Percentiles rank a stretch among this genome's conserved stretches.
phyloP scores from a whole-genome alignment of 2,797 vertebrate genomes.

The Oreochromis mossambicus region DNA sequence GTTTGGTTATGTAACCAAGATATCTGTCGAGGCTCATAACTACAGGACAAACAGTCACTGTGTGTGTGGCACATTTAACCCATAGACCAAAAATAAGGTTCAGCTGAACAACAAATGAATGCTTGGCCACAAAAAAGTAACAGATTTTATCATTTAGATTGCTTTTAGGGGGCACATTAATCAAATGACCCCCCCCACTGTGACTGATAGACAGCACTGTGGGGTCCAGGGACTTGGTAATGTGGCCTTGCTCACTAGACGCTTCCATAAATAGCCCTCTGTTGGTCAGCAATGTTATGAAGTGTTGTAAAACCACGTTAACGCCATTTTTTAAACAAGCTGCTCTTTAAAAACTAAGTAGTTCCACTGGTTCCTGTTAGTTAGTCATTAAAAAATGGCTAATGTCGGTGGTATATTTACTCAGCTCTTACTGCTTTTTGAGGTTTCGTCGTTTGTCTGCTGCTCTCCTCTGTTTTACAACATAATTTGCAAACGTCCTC shows the following conservation, averaged over 20 bases:
- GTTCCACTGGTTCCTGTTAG: not conserved
- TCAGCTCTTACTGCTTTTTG: not conserved
- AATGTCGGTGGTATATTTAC: not conserved
- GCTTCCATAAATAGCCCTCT: constrained; percentile 18
- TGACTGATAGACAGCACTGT: not conserved
- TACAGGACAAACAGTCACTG: not conserved
- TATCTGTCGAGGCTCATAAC: not conserved
- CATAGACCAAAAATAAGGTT: not conserved
- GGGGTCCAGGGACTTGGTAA: not conserved
- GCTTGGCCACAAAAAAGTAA: not conserved
- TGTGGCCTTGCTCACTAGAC: not conserved
- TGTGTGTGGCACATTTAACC: not conserved
- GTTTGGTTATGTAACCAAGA: not conserved
- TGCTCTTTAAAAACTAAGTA: not conserved
- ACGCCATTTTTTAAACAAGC: not conserved
- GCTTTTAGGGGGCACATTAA: not conserved
- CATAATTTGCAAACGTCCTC: not conserved
- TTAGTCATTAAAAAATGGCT: not conserved
- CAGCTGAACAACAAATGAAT: not conserved
- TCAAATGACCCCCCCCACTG: not conserved
- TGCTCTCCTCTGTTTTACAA: not conserved
- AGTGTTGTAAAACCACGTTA: not conserved
- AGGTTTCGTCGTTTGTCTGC: not conserved
- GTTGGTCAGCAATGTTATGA: not conserved
- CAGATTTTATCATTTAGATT: not conserved